Evolutionary conservation across 2,888 invertebrate species (phyloP), one percentile per base, ranked within the genome.

Genomic region (Scaptomyza reducta): DNA sequence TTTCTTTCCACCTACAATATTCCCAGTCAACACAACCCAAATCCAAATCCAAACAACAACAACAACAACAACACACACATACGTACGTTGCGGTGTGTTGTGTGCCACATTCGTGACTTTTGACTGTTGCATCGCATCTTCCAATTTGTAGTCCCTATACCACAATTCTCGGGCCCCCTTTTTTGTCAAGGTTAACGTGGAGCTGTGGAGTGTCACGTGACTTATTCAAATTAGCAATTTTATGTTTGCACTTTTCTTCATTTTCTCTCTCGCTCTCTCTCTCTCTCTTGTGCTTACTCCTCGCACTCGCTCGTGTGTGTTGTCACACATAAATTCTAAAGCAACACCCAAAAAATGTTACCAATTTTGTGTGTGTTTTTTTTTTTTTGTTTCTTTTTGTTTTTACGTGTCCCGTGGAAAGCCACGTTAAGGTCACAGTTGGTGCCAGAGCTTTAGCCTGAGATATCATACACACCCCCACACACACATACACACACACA

Each of bases 151-250:
- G 50, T 38, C n/a, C n/a, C 44, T 0, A 10, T 6, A 1, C 16
- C 14, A 11, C 13, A 9, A 2, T 13, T 25, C 1, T 10, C 11
- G 3, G 42, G 18, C 33, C 9, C 6, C 1, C 1, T 16, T 25
- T 7, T 47, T 7, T 60, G 65, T 61, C 71, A 66, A 71, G 71
- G 66, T 71, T 72, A 71, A 54, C 35, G 49, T n/a, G n/a, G n/a
- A n/a, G n/a, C 58, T 61, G 70, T 59, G 11, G 68, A 69, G 69
- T 82, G 74, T 87, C 87, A 85, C 86, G 88, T 84, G 83, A 84
- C 88, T 87, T 84, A 84, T 84, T 87, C 85, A 84, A 84, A 84
- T 87, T 84, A 84, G 79, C 74, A 87, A 82, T 85, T 84, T 87
- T 74, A 81, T 87, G 79, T 81, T 84, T 77, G 81, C 77, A 69